phyloP scores from a whole-genome alignment of 2,797 vertebrate genomes.

The Chelidonichthys spinosus region DNA sequence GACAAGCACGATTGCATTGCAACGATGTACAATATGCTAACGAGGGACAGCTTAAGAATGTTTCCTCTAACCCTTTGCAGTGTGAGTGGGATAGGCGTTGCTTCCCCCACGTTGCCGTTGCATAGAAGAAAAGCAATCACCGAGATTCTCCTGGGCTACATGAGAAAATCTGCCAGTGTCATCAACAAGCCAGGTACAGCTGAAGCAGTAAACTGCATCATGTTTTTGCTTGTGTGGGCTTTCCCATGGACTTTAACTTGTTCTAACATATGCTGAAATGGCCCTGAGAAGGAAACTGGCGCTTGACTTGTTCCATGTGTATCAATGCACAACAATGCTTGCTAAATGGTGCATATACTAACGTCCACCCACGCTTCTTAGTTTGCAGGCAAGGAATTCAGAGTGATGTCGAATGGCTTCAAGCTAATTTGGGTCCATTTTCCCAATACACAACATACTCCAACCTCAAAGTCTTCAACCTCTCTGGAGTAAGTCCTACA shows the following conservation, averaged over 20 bases:
- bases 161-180: slow-evolving; percentile 15
- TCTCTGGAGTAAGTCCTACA: slow-evolving; percentile 42
- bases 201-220: background rate
- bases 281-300: background rate
- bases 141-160: slow-evolving; percentile 38
- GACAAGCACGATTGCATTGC: background rate
- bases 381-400: slow-evolving; percentile 44
- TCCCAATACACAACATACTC: slow-evolving; percentile 19
- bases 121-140: slow-evolving; percentile 20
- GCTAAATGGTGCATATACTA: background rate
- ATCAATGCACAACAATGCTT: background rate
- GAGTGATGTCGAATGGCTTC: slow-evolving; percentile 56
- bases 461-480: slow-evolving; percentile 45
- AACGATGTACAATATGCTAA: background rate
- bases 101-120: background rate
- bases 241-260: background rate
- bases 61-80: slow-evolving; percentile 24
- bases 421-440: slow-evolving; percentile 57
- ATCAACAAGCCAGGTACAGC: slow-evolving; percentile 46
- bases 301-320: background rate
- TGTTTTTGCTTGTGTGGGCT: background rate
- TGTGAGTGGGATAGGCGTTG: slow-evolving; percentile 46
- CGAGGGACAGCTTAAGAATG: background rate
- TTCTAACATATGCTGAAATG: background rate
- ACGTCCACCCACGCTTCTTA: background rate